Evolutionary conservation across 2,888 invertebrate genomes (phyloP), one percentile per base, ranked within the genome.

Genomic region (Epirrita christyi): DNA sequence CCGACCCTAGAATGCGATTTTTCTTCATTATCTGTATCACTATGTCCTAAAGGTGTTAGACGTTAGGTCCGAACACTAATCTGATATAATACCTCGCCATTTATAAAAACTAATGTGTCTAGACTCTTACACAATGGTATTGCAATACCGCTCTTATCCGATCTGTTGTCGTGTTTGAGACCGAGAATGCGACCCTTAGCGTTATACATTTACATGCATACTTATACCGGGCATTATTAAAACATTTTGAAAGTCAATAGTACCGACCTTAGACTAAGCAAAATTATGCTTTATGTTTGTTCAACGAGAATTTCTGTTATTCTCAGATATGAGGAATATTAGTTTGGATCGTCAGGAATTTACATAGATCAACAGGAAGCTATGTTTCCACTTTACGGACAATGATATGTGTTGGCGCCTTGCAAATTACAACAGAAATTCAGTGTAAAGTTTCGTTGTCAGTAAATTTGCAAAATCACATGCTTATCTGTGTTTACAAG

Each of bases 401-500:
- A 43, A 47, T 60, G 60, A 65, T 65, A 67, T 63, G 61, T 62
- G 61, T 50, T 64, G 56, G 61, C 60, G 56, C 60, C 60, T 55
- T 44, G 57, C 60, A 36, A 61, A 63, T 59, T 63, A 44, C 47
- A 38, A 50, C 44, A 48, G 57, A 55, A 57, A 59, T 61, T 47
- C 55, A 50, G 57, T 50, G 27, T 38, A 48, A 57, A 54, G 47
- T 57, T 57, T 54, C 15, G 57, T 45, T 63, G 55, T 62, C 45
- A 59, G 54, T 62, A 57, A 61, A 62, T 64, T 66, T 66, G 61
- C 66, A 66, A 63, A 55, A 61, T 64, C 63, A 66, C 55, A 61
- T 64, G 62, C 59, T 65, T 67, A 63, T 65, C 63, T 65, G 55
- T 67, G 67, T 72, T 71, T 69, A 72, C 70, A 68, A 73, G 68